A percentile compares a stretch with the other conserved stretches of the same genome.
Evolutionary conservation across 2,797 vertebrate genomes (phyloP).

Genomic region (Vireo griseus): DNA sequence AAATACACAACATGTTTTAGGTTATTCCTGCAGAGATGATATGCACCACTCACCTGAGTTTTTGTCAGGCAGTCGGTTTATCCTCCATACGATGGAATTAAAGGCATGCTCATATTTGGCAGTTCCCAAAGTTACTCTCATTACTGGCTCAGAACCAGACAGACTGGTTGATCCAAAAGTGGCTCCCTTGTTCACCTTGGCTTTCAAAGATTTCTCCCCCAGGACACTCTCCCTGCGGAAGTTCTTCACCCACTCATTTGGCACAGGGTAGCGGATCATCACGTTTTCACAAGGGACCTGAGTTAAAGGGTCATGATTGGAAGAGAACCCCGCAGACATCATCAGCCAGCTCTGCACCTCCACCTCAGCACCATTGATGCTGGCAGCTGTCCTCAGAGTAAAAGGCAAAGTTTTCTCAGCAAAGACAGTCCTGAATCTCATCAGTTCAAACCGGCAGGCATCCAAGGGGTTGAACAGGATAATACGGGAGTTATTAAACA

Average conservation of each 20-base stretch:
- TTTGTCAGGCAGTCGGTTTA: constrained; percentile 87
- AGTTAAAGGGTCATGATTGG: constrained; percentile 81
- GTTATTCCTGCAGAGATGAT: neutral
- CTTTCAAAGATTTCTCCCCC: constrained; percentile 87
- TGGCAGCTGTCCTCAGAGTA: constrained; percentile 81
- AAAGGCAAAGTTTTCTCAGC: constrained; percentile 86
- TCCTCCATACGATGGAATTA: constrained; percentile 87
- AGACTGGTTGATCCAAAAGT: constrained; percentile 82
- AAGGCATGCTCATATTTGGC: constrained; percentile 90
- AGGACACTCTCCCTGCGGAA: constrained; percentile 85
- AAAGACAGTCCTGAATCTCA: constrained; percentile 82
- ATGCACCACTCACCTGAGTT: constrained; percentile 82
- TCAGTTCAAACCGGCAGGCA: constrained; percentile 84
- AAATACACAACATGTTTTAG: neutral
- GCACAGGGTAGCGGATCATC: constrained; percentile 84
- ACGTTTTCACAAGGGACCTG: constrained; percentile 88
- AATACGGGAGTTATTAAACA: constrained; percentile 73
- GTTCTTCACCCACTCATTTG: constrained; percentile 88
- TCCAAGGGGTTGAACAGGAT: constrained; percentile 82
- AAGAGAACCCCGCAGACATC: constrained; percentile 85
- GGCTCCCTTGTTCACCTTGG: constrained; percentile 87
- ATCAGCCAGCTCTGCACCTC: constrained; percentile 88
- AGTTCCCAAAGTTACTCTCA: constrained; percentile 88
- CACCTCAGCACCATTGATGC: constrained; percentile 83
- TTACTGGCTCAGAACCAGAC: constrained; percentile 86